These are phyloP conservation scores for silkworm (Bombyx mori) DNA, from an alignment of 1,140 invertebrate species.

Conservation along the genomic window ASM3026992v2 NC_085131.1:10497001-10497500, in stretches of 20 bases:
- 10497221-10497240: conserved; percentile 61
- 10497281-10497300: conserved; percentile 1
- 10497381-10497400: conserved; percentile 45
- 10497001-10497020: background rate
- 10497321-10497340: background rate
- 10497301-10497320: background rate
- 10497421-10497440: conserved; percentile 68
- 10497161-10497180: conserved; percentile 65
- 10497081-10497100: conserved; percentile 45
- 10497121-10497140: conserved; percentile 68
- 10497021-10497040: conserved; percentile 64
- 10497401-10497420: conserved; percentile 51
- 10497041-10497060: conserved; percentile 59
- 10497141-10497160: conserved; percentile 66
- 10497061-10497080: conserved; percentile 69
- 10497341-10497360: background rate
- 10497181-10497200: conserved; percentile 38
- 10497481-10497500: conserved; percentile 47
- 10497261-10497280: conserved; percentile 6
- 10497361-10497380: conserved; percentile 16
- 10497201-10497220: conserved; percentile 54
- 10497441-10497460: conserved; percentile 68
- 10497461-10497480: conserved; percentile 41
- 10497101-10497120: conserved; percentile 46
- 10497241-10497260: conserved; percentile 23